phyloP scores from a whole-genome alignment of 2,797 vertebrate species.

The Danio kyathit region DNA sequence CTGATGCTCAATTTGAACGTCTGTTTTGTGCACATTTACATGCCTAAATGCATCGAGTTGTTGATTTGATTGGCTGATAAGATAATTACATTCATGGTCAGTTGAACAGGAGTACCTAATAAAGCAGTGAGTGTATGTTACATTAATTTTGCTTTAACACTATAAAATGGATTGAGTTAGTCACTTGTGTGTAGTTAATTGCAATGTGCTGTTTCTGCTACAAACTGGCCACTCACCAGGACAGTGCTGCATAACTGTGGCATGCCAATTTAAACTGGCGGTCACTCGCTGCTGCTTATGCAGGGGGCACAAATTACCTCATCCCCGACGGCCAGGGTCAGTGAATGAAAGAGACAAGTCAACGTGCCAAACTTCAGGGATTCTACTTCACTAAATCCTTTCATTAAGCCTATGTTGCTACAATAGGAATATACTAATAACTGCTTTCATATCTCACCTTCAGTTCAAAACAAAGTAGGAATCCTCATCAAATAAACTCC shows the following conservation, averaged over 20 bases:
- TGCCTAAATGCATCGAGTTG: not conserved
- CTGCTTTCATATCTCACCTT: conserved; percentile 9
- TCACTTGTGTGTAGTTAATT: not conserved
- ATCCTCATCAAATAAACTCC: conserved; percentile 6
- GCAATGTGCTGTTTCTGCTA: conserved; percentile 23
- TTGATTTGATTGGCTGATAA: not conserved
- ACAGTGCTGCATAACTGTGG: conserved; percentile 47
- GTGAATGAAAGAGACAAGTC: conserved; percentile 18
- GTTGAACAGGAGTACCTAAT: not conserved
- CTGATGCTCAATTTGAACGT: too few relatives aligned
- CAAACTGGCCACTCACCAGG: conserved; percentile 31
- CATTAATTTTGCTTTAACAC: conserved; percentile 24
- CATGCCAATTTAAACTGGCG: conserved; percentile 61
- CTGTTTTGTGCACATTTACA: not conserved
- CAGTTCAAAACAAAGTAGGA: conserved; percentile 4
- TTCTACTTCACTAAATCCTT: not conserved
- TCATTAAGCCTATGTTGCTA: not conserved
- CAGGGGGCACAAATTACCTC: conserved; percentile 59
- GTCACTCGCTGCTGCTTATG: conserved; percentile 52
- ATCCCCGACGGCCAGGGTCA: conserved; percentile 49
- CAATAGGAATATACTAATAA: not conserved
- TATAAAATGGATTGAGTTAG: not conserved
- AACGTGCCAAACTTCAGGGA: not conserved
- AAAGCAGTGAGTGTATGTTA: not conserved
- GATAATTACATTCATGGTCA: not conserved